phyloP scores from a whole-genome alignment of 2,888 invertebrate genomes.

The Apantesis nais region DNA sequence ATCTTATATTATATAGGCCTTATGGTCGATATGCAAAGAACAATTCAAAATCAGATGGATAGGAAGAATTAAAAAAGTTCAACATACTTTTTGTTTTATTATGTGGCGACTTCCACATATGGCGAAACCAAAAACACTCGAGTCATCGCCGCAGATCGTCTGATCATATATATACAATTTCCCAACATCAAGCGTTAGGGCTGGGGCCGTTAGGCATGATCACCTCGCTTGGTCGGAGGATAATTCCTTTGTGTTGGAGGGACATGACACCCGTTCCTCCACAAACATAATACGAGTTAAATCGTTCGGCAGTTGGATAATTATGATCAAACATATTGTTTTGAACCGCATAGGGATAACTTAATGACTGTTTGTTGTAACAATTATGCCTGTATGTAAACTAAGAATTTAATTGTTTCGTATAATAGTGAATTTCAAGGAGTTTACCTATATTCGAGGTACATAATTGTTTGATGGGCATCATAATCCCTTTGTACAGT shows the following conservation, averaged over 20 bases:
- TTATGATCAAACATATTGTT: neutral
- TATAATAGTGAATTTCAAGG: neutral
- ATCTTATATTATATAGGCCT: neutral
- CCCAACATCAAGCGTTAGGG: neutral
- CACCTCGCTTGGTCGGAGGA: no score
- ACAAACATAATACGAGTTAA: neutral
- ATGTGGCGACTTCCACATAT: no score
- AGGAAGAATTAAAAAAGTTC: neutral
- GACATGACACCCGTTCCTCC: no score
- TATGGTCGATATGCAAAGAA: neutral
- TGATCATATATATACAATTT: no score
- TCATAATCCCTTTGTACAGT: neutral
- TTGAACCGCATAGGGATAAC: neutral
- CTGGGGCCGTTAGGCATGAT: no score
- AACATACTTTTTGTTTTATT: neutral
- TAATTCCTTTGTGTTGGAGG: no score
- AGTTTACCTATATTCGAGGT: neutral
- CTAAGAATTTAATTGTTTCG: neutral
- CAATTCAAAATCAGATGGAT: neutral
- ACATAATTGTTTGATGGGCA: neutral
- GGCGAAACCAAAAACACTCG: no score
- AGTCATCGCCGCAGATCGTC: no score
- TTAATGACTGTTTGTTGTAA: neutral
- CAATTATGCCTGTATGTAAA: neutral
- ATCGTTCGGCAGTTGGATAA: neutral